Evolutionary conservation across 2,113 vertebrate genomes (phyloP).

Genomic region (Varanus komodoensis): DNA sequence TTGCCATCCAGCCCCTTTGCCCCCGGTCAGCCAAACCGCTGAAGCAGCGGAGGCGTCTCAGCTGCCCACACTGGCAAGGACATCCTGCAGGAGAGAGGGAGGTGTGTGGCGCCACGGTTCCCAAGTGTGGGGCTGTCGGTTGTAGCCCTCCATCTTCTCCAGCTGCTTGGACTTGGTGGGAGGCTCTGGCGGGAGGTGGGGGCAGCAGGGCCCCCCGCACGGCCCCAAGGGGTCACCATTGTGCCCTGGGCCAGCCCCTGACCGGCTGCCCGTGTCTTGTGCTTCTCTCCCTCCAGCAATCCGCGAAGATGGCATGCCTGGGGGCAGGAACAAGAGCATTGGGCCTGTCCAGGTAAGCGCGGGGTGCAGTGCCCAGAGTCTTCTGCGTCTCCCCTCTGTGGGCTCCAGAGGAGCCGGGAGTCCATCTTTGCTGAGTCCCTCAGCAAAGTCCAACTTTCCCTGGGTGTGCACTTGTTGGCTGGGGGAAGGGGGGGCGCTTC

Average conservation of each 20-base stretch:
- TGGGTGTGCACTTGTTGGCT: too few species aligned
- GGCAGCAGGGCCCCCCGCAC: too few species aligned
- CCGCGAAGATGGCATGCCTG: constrained; percentile 99
- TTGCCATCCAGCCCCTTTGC: too few species aligned
- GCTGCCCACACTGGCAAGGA: neutral
- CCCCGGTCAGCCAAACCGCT: too few species aligned
- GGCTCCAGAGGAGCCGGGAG: rapidly evolving
- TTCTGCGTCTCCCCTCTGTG: too few species aligned
- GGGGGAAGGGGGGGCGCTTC: neutral
- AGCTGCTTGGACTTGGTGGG: too few species aligned
- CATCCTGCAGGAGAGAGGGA: neutral
- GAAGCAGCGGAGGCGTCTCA: too few species aligned
- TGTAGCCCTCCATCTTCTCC: too few species aligned
- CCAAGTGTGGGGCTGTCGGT: too few species aligned
- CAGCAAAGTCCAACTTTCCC: neutral
- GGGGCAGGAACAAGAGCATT: constrained; percentile 98
- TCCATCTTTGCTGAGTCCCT: neutral
- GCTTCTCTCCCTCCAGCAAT: constrained; percentile 83
- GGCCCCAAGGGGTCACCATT: too few species aligned
- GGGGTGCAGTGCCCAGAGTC: too few species aligned
- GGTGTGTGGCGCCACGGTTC: too few species aligned
- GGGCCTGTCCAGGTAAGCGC: constrained; percentile 95
- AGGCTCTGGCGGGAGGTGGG: neutral
- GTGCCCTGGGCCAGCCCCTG: neutral
- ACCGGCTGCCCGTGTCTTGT: constrained; percentile 36